Evolutionary conservation across 2,113 vertebrate genomes (phyloP).

Genomic region (Circaetus cinerascens): DNA sequence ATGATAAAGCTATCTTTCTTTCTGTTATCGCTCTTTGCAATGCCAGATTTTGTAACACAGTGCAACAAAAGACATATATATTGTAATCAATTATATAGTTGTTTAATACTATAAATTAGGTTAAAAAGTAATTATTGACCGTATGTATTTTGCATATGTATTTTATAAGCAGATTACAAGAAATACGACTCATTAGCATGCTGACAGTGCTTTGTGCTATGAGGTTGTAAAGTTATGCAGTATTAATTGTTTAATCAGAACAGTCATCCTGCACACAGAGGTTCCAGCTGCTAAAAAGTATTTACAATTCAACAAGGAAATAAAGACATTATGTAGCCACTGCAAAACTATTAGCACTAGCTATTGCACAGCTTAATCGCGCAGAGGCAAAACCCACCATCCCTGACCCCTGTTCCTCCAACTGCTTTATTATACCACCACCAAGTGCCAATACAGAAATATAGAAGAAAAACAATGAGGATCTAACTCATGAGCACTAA

Average conservation of each 20-base stretch:
- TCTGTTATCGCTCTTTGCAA: background rate
- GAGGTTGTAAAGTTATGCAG: background rate
- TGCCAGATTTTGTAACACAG: background rate
- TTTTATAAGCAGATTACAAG: background rate
- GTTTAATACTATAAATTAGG: background rate
- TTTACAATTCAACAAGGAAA: background rate
- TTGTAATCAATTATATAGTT: background rate
- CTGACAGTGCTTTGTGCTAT: background rate
- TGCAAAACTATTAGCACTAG: background rate
- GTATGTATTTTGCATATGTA: background rate
- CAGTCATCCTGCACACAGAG: background rate
- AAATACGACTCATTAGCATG: background rate
- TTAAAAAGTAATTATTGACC: background rate
- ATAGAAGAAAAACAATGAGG: background rate
- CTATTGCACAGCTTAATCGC: background rate
- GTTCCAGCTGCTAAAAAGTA: background rate
- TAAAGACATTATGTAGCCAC: background rate
- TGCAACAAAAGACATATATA: rapidly evolving
- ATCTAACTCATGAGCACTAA: background rate
- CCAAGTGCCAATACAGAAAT: background rate
- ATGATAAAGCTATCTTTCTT: background rate
- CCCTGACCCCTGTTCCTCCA: background rate
- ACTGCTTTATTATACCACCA: background rate
- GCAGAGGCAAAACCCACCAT: background rate
- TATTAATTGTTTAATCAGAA: background rate